Percentiles rank a stretch among this genome's conserved stretches.
Evolutionary conservation across 1,140 invertebrate species (phyloP).

Genomic region (Danaus plexippus): DNA sequence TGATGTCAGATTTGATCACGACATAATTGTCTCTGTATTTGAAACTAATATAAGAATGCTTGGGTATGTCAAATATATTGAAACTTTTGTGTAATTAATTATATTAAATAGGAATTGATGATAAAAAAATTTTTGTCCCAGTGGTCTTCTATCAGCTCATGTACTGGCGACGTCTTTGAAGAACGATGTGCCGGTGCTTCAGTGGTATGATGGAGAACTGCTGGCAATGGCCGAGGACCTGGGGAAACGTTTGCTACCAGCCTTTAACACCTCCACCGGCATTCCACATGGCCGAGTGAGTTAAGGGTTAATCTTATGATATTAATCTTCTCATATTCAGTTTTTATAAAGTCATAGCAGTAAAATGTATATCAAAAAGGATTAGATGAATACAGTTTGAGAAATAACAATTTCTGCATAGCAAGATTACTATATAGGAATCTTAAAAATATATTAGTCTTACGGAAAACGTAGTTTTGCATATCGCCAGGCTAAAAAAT

Average conservation of each 20-base stretch:
- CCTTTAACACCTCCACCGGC: constrained; percentile 98
- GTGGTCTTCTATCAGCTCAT: constrained; percentile 94
- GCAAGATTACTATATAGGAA: too few relatives aligned
- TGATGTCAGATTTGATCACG: constrained; percentile 92
- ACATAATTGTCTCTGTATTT: constrained; percentile 97
- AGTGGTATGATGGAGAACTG: constrained; percentile 94
- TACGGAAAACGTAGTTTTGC: too few relatives aligned
- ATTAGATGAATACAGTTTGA: too few relatives aligned
- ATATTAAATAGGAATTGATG: too few relatives aligned
- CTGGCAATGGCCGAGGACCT: constrained; percentile 93
- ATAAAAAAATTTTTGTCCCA: constrained; percentile 48
- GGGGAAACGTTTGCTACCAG: constrained; percentile 91
- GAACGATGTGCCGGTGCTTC: constrained; percentile 80
- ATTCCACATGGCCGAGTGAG: constrained; percentile 94
- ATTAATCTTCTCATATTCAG: too few relatives aligned
- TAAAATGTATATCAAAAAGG: too few relatives aligned
- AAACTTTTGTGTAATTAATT: too few relatives aligned
- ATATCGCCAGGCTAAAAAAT: too few relatives aligned
- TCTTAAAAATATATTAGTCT: too few relatives aligned
- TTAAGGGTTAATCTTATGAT: background rate
- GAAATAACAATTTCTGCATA: too few relatives aligned
- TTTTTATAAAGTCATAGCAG: too few relatives aligned
- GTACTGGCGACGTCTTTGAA: constrained; percentile 89
- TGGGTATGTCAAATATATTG: constrained; percentile 77
- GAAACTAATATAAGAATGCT: constrained; percentile 98